These are phyloP conservation scores for Philopotamus ludificatus DNA, from an alignment of 1,140 invertebrate species.

Conservation along the genomic window DNA sequence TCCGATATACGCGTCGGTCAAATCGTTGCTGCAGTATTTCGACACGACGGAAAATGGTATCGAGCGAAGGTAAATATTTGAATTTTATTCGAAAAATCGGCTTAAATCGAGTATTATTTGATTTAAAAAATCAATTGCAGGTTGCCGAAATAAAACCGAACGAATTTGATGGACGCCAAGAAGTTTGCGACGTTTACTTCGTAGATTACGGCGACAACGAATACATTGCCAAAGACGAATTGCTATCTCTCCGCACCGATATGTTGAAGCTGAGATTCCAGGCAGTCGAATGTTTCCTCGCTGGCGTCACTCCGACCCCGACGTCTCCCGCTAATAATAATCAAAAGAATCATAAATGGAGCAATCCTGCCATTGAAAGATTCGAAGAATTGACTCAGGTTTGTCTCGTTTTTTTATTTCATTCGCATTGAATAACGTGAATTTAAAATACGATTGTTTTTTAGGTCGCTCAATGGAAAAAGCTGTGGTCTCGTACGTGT, in stretches of 20 bases:
- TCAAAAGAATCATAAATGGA: slow-evolving; percentile 55
- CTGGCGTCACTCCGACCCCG: slow-evolving; percentile 62
- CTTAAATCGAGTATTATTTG: neutral
- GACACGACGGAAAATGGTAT: slow-evolving; percentile 75
- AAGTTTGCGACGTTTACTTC: slow-evolving; percentile 68
- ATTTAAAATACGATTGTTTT: neutral
- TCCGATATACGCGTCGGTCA: slow-evolving; percentile 65
- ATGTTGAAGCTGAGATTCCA: slow-evolving; percentile 66
- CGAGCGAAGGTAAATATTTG: slow-evolving; percentile 49
- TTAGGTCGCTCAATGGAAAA: slow-evolving; percentile 63
- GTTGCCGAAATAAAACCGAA: slow-evolving; percentile 60
- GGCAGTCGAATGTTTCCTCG: slow-evolving; percentile 78
- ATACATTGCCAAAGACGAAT: slow-evolving; percentile 58
- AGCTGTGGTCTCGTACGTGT: slow-evolving; percentile 66
- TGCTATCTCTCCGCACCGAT: slow-evolving; percentile 71
- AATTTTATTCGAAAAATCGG: slow-evolving; percentile 42
- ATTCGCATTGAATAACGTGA: too few species aligned
- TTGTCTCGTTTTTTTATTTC: neutral
- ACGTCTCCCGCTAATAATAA: neutral
- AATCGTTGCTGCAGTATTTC: slow-evolving; percentile 75
- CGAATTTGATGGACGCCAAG: slow-evolving; percentile 57
- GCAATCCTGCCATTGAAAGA: slow-evolving; percentile 62
- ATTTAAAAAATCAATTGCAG: slow-evolving; percentile 43
- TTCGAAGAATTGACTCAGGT: slow-evolving; percentile 71
- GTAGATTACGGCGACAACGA: slow-evolving; percentile 81